These are phyloP conservation scores for Hypotaenidia okinawae DNA, from an alignment of 2,797 vertebrate species.

Conservation along the genomic window DNA sequence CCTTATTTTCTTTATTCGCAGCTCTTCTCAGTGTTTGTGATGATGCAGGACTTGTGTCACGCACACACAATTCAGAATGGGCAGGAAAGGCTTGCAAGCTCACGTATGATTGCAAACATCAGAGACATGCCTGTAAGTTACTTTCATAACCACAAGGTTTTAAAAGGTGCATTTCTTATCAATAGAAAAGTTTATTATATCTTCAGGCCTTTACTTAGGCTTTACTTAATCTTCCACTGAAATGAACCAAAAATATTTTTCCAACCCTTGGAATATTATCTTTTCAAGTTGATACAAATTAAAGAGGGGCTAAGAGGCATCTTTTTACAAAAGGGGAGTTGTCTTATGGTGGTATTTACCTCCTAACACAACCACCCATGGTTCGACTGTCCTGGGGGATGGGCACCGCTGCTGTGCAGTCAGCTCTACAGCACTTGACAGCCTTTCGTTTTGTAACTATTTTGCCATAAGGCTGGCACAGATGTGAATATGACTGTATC, in stretches of 20 bases:
- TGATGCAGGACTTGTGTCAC: background rate
- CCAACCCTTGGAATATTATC: background rate
- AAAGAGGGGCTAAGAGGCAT: background rate
- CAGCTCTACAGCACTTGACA: background rate
- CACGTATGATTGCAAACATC: accelerated
- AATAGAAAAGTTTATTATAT: background rate
- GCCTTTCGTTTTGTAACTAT: background rate
- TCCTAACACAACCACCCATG: background rate
- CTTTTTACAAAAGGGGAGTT: background rate
- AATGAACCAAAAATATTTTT: background rate
- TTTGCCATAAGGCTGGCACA: background rate
- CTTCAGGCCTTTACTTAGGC: background rate
- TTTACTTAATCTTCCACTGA: background rate
- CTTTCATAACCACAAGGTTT: background rate
- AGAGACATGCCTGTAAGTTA: background rate
- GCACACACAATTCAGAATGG: background rate
- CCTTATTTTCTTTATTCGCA: background rate
- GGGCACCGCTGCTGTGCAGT: background rate
- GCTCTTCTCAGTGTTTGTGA: background rate
- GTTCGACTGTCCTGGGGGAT: background rate
- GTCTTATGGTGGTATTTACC: background rate
- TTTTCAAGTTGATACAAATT: background rate
- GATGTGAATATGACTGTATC: background rate
- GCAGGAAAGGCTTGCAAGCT: background rate
- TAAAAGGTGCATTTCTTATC: background rate